phyloP scores from a whole-genome alignment of 2,888 invertebrate species.

The Brachyopa scutellaris region DNA sequence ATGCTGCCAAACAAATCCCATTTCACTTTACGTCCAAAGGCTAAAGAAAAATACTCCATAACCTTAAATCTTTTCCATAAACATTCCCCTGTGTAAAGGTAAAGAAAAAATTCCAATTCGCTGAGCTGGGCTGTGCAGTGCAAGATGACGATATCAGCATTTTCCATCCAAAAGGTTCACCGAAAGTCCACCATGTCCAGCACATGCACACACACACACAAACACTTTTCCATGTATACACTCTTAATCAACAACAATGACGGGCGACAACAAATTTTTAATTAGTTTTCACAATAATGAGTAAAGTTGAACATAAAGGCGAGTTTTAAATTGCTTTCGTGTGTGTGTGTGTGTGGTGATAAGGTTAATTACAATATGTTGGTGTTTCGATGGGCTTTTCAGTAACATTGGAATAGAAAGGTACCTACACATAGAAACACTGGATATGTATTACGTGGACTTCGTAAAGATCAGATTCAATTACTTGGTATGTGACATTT shows the following conservation, averaged over 20 bases:
- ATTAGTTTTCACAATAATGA: slow-evolving; percentile 53
- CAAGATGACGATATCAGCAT: background rate
- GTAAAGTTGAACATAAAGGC: slow-evolving; percentile 47
- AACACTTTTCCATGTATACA: too few species aligned
- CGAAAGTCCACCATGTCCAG: too few species aligned
- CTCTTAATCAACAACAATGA: too few species aligned
- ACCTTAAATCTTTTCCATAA: background rate
- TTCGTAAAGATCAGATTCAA: slow-evolving; percentile 8
- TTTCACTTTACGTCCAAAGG: background rate
- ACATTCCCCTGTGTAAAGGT: background rate
- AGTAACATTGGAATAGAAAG: background rate
- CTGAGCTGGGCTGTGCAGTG: too few species aligned
- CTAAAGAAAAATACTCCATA: background rate
- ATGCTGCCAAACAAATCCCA: too few species aligned
- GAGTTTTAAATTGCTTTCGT: slow-evolving; percentile 33
- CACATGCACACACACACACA: background rate
- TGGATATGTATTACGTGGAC: background rate
- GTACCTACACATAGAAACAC: background rate
- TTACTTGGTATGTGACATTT: slow-evolving; percentile 7
- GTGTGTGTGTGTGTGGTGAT: slow-evolving; percentile 34
- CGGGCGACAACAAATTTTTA: slow-evolving; percentile 52
- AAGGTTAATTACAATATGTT: slow-evolving; percentile 60
- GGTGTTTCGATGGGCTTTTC: slow-evolving; percentile 17
- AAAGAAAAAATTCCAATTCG: background rate
- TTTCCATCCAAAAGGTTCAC: background rate